Base-by-base conservation (phyloP, 2,888 invertebrate species). In the Crematogaster levior region DNA sequence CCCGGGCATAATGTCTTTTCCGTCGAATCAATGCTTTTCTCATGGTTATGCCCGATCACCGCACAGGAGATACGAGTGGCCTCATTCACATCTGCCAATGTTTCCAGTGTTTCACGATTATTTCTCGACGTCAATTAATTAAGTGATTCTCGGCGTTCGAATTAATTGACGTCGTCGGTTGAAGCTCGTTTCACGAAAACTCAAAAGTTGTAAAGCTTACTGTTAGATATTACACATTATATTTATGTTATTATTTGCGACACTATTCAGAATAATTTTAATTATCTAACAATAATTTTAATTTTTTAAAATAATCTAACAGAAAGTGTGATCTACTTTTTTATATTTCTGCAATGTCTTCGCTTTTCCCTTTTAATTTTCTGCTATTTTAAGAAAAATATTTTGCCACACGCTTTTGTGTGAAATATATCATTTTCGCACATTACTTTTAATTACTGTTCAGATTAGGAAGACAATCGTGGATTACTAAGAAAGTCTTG, bases 11-110 rank as follows among this genome's bases (percentile, higher is more conserved):
- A 75, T 75, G 75, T 51, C 65, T 63, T 65, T 65, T 75, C 65
- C 65, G 65, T 65, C 51, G 75, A 75, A 65, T 75, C 51, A 75
- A 65, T 75, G 75, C 65, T 75, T 65, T 75, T 75, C 65, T 63
- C 24, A 9, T n/a, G 63, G 24, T 34, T 18, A 18, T 21, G 60
- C 24, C 51, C 12, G 75, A 51, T 75, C 37, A n/a, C 24, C 9
- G 51, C 46, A 34, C 48, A 15, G 24, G 21, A 2, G 46, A n/a
- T 6, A 48, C 48, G 63, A 74, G 48, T 48, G 46, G 27, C 48
- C 37, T 37, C 21, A 48, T 61, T 43, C 37, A 18, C 63, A 43
- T 72, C 30, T 48, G n/a, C 9, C 51, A 34, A 63, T 21, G 12
- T n/a, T n/a, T n/a, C 48, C 63, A 34, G 37, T n/a, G 37, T 51